Conservation (phyloP, 1,140 invertebrate genomes). For the Pogonomyrmex californicus region DNA sequence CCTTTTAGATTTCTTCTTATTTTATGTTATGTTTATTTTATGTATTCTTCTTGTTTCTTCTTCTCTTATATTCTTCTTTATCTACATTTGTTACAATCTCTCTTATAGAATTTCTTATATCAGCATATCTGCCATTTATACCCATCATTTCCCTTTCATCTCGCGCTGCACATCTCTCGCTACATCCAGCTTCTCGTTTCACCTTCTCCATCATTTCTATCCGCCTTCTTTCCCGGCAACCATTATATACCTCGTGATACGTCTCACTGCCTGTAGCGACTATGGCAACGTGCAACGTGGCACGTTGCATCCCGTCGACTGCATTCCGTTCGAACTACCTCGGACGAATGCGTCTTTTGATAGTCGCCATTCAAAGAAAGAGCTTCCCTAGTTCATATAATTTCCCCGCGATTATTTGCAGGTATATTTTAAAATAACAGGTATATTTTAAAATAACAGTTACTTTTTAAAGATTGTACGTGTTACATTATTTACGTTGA, state of each 20-base stretch:
- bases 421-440: slow-evolving; percentile 4
- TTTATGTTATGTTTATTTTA: not conserved
- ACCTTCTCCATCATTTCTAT: slow-evolving; percentile 47
- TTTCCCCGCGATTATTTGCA: not conserved
- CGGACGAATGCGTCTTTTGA: slow-evolving; percentile 41
- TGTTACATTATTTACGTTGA: too few relatives aligned
- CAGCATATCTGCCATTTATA: slow-evolving; percentile 50
- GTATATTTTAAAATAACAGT: slow-evolving; percentile 4
- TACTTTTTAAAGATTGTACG: not conserved
- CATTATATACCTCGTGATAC: slow-evolving; percentile 52
- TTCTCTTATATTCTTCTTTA: not conserved
- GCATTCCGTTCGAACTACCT: slow-evolving; percentile 51
- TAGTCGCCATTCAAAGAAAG: slow-evolving; percentile 34
- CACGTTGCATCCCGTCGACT: slow-evolving; percentile 56
- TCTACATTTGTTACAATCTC: slow-evolving; percentile 13
- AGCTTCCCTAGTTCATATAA: slow-evolving; percentile 29
- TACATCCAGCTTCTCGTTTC: slow-evolving; percentile 48
- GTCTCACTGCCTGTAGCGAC: slow-evolving; percentile 48
- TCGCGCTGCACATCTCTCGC: slow-evolving; percentile 48
- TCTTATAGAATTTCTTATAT: slow-evolving; percentile 25
- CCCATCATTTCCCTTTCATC: slow-evolving; percentile 62
- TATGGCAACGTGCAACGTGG: slow-evolving; percentile 6
- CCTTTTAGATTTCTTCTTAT: not conserved
- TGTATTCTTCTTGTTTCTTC: not conserved
- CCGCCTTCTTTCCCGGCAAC: slow-evolving; percentile 51